Evolutionary conservation across 2,113 vertebrate species (phyloP).

Genomic region (Pogonocichla stellata): DNA sequence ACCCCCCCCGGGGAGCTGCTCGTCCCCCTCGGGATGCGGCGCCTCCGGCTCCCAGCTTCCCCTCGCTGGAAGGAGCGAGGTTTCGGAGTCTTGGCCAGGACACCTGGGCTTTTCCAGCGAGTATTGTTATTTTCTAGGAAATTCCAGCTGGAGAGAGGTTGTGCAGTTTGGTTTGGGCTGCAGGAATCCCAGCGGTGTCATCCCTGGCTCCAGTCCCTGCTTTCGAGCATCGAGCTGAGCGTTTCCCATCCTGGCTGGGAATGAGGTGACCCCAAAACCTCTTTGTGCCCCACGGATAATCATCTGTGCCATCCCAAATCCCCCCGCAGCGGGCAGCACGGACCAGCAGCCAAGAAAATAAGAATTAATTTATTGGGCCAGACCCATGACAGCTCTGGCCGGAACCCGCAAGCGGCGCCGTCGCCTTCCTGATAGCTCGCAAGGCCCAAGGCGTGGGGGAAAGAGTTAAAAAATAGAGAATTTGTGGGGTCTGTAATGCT

Average conservation of each 20-base stretch:
- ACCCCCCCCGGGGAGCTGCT: fast-evolving
- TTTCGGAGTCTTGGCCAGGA: not conserved
- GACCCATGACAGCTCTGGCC: not conserved
- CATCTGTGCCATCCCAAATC: fast-evolving
- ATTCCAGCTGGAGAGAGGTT: not conserved
- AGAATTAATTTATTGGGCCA: constrained; percentile 48
- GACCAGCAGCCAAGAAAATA: not conserved
- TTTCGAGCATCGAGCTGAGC: not conserved
- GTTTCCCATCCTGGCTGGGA: not conserved
- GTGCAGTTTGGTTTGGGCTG: not conserved
- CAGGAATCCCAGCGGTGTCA: not conserved
- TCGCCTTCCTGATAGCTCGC: not conserved
- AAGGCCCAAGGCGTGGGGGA: not conserved
- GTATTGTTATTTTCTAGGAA: not conserved
- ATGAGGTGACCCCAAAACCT: not conserved
- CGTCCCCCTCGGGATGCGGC: fast-evolving
- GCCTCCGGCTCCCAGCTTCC: not conserved
- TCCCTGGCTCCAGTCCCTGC: not conserved
- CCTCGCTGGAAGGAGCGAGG: not conserved
- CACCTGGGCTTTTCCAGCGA: not conserved
- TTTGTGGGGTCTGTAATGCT: not conserved
- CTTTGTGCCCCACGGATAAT: fast-evolving
- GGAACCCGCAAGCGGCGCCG: fast-evolving
- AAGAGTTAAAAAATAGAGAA: constrained; percentile 6
- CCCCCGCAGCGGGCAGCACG: not conserved